Base-by-base conservation (phyloP, 2,888 invertebrate species). In the Apoderus coryli region DNA sequence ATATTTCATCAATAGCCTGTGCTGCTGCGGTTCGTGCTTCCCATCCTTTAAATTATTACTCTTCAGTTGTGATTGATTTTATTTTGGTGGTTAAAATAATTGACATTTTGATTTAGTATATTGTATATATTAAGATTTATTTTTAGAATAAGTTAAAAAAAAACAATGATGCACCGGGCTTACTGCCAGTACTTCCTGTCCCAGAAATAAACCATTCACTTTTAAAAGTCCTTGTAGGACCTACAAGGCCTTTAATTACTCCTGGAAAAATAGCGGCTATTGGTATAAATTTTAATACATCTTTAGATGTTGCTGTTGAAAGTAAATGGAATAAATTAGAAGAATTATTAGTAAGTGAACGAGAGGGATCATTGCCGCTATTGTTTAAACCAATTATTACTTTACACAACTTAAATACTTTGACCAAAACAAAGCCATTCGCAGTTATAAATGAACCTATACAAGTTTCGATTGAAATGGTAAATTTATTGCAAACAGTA, bases 401-500 rank as follows among this genome's bases (percentile, higher is more conserved):
- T 39, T 61, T 88, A 30, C 79, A 80, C 50, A 76, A 72, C 1
- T 65, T 67, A 39, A 63, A 63, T 33, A 72, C 72, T 33, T 72
- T 78, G 38, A 73, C 72, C 41, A 61, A 58, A 26, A 59, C 61
- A 27, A 70, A 69, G 46, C 80, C 86, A 2, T 59, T 76, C 12
- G 76, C 76, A 6, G 72, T 84, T 27, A 68, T 81, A 43, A 76
- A 77, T 53, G 90, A 92, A 54, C 79, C 81, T 1, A 74, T 90
- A 31, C 76, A 77, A 54, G 65, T 90, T 31, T 74, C 76, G 22
- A 63, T 90, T 14, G 69, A 72, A 30, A 61, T 92, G 38, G 65
- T 67, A 41, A 88, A 88, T 58, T 78, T 79, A 1, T 56, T 86
- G 29, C 73, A 78, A 49, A 73, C 86, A 39, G 60, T 73, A 2